These are phyloP conservation scores for Athetis lepigone DNA, from an alignment of 2,888 invertebrate genomes.

Conservation along the genomic window DNA sequence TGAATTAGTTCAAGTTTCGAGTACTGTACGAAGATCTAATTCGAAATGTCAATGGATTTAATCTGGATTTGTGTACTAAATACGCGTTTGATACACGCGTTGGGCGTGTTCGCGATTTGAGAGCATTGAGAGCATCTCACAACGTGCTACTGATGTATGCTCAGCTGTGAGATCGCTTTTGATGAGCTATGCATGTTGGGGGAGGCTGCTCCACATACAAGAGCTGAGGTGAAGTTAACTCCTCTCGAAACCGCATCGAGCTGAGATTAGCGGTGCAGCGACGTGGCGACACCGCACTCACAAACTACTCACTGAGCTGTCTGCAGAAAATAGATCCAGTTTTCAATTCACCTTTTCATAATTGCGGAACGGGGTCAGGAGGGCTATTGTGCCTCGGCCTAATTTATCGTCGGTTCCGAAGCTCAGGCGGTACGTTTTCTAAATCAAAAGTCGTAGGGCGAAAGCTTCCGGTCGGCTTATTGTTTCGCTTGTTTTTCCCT, in stretches of 20 bases:
- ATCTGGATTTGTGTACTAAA: conserved; percentile 80
- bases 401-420: conserved; percentile 63
- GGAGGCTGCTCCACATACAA: not conserved
- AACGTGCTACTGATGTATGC: conserved; percentile 10
- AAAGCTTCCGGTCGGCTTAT: conserved; percentile 71
- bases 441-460: conserved; percentile 67
- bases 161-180: not conserved
- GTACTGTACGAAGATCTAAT: conserved; percentile 76
- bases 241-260: not conserved
- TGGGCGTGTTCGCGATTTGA: conserved; percentile 25
- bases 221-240: conserved; percentile 14
- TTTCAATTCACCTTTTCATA: conserved; percentile 70
- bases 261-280: not conserved
- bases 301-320: conserved; percentile 35
- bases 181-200: conserved; percentile 13
- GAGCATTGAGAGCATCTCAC: conserved; percentile 35
- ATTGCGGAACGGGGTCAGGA: conserved; percentile 68
- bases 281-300: not conserved
- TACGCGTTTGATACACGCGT: conserved; percentile 45
- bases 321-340: conserved; percentile 64
- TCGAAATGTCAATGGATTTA: conserved; percentile 84
- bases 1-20: conserved; percentile 79
- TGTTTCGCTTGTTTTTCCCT: conserved; percentile 74
- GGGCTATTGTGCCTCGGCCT: conserved; percentile 66
- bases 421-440: conserved; percentile 57